Evolutionary conservation across 64 coral and sea anemone genomes (phyloP).

Genomic region (Dendronephthya gigantea): DNA sequence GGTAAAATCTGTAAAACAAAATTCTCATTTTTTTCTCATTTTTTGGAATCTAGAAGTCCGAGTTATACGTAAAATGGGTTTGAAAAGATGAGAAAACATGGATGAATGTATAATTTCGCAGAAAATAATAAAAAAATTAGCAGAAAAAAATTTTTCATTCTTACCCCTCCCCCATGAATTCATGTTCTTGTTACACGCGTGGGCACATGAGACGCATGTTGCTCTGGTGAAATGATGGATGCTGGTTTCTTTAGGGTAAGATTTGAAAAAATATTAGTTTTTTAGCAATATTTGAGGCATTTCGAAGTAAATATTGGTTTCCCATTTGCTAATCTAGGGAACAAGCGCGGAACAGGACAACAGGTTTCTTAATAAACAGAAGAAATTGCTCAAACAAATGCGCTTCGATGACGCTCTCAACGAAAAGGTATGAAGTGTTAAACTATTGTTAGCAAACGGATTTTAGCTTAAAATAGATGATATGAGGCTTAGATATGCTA

Average conservation of each 20-base stretch:
- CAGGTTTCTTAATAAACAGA: conserved; percentile 92
- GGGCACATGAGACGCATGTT: background rate
- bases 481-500: background rate
- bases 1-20: background rate
- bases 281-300: background rate
- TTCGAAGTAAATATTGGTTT: background rate
- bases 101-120: too few species aligned
- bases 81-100: too few species aligned
- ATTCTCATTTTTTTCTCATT: background rate
- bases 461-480: background rate
- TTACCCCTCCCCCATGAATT: conserved; percentile 22
- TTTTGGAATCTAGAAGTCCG: background rate
- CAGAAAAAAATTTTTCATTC: too few species aligned
- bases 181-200: background rate
- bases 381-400: conserved; percentile 92
- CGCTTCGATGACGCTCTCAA: conserved; percentile 75
- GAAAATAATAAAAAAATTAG: too few species aligned
- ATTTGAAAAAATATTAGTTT: background rate
- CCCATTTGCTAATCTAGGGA: conserved; percentile 43
- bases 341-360: conserved; percentile 98
- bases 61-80: too few species aligned
- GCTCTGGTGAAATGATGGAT: conserved; percentile 62
- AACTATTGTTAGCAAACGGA: background rate
- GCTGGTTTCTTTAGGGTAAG: conserved; percentile 96
- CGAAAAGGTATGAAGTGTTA: conserved; percentile 91